Conservation (phyloP, 2,797 vertebrate species). For the Thripadectes ignobilis region DNA sequence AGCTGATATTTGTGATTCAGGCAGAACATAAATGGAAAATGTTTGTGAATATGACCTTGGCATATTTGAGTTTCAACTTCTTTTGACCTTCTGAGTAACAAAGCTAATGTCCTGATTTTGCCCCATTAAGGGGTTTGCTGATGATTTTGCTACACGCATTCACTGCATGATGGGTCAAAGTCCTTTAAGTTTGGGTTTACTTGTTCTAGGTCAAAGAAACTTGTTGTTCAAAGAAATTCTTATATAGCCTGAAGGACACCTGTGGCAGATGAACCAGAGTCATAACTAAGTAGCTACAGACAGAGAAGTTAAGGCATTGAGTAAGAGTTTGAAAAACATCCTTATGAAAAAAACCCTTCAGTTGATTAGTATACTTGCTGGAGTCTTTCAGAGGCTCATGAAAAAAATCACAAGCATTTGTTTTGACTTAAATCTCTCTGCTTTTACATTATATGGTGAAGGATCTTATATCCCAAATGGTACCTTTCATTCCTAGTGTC, state of each 20-base stretch:
- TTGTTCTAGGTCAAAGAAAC: background rate
- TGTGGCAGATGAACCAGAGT: background rate
- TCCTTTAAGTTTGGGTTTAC: background rate
- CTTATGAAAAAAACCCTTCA: background rate
- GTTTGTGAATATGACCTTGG: background rate
- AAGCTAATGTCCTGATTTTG: background rate
- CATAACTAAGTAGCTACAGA: background rate
- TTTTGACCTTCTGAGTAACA: background rate
- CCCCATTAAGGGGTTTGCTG: background rate
- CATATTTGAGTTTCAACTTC: background rate
- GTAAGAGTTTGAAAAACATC: background rate
- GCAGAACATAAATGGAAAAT: background rate
- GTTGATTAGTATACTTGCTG: background rate
- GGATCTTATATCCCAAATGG: background rate
- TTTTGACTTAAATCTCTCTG: background rate
- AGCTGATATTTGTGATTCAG: background rate
- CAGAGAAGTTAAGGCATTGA: background rate
- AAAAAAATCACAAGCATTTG: background rate
- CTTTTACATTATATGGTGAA: background rate
- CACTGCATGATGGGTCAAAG: background rate
- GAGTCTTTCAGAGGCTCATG: background rate
- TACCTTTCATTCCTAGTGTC: background rate
- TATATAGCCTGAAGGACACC: background rate
- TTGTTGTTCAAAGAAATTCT: background rate
- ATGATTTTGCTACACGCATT: background rate